Percentiles rank a stretch among this genome's conserved stretches.
Conservation (phyloP, 2,888 invertebrate genomes). For the Chloroclystis v-ata region DNA sequence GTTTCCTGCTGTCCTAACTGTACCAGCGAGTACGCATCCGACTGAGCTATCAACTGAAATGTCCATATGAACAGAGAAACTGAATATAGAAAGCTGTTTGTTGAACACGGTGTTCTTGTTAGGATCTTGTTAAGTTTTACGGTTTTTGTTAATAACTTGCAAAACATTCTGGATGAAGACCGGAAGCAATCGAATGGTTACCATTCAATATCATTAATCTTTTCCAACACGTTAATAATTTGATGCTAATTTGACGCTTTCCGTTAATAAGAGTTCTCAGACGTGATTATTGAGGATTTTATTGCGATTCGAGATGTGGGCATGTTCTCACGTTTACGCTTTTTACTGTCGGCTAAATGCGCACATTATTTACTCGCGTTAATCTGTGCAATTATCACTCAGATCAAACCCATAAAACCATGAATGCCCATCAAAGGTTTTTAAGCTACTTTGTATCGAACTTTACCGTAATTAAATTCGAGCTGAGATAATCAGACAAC, state of each 20-base stretch:
- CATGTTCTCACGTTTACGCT: slow-evolving; percentile 50
- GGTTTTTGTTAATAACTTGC: not conserved
- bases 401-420: slow-evolving; percentile 39
- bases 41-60: slow-evolving; percentile 31
- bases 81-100: slow-evolving; percentile 26
- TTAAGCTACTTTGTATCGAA: slow-evolving; percentile 41
- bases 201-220: slow-evolving; percentile 6
- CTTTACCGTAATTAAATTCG: slow-evolving; percentile 38
- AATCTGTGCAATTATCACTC: slow-evolving; percentile 56
- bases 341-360: slow-evolving; percentile 55
- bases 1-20: slow-evolving; percentile 64
- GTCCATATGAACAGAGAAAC: slow-evolving; percentile 31
- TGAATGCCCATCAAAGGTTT: slow-evolving; percentile 41
- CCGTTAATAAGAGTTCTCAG: slow-evolving; percentile 45
- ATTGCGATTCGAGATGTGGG: slow-evolving; percentile 38
- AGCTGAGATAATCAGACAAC: slow-evolving; percentile 30
- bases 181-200: slow-evolving; percentile 1
- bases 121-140: slow-evolving; percentile 7
- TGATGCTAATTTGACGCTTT: slow-evolving; percentile 36
- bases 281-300: slow-evolving; percentile 45
- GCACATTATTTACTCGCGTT: slow-evolving; percentile 51
- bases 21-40: slow-evolving; percentile 45
- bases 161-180: slow-evolving; percentile 5
- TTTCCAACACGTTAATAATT: slow-evolving; percentile 36
- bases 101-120: slow-evolving; percentile 16